Conservation (phyloP, 2,797 vertebrate species). For the Catamblyrhynchus diadema region DNA sequence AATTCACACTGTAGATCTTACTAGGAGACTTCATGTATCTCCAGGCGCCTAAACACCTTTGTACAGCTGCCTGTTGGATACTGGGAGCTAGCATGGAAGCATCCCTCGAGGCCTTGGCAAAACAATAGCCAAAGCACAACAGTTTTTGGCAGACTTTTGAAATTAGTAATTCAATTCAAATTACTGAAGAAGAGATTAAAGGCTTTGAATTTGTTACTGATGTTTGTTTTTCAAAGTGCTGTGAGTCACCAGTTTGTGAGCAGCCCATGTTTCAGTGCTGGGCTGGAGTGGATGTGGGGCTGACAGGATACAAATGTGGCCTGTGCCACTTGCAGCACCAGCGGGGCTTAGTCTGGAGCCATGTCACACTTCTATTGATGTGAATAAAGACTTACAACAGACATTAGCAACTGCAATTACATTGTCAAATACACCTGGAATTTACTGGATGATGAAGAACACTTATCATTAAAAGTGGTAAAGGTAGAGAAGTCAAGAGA, state of each 20-base stretch:
- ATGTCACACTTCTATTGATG: neutral
- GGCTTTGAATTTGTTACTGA: neutral
- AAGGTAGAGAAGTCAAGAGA: neutral
- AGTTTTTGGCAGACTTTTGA: neutral
- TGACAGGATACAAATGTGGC: fast-evolving
- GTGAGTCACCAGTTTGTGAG: neutral
- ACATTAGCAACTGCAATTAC: neutral
- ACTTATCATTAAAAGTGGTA: neutral
- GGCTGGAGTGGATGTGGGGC: neutral
- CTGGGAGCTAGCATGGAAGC: neutral
- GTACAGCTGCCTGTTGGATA: neutral
- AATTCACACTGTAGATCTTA: conserved; percentile 23
- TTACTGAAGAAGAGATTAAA: neutral
- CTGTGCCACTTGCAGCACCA: neutral
- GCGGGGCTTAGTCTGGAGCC: neutral
- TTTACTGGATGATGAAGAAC: neutral
- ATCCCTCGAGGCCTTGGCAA: neutral
- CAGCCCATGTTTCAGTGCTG: neutral
- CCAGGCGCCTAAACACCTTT: neutral
- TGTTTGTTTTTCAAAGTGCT: neutral
- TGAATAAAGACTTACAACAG: neutral
- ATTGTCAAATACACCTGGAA: neutral
- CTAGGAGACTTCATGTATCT: conserved; percentile 4
- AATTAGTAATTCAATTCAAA: neutral
- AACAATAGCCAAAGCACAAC: neutral